Base-by-base conservation (phyloP, 2,113 vertebrate species). In the Perca flavescens region DNA sequence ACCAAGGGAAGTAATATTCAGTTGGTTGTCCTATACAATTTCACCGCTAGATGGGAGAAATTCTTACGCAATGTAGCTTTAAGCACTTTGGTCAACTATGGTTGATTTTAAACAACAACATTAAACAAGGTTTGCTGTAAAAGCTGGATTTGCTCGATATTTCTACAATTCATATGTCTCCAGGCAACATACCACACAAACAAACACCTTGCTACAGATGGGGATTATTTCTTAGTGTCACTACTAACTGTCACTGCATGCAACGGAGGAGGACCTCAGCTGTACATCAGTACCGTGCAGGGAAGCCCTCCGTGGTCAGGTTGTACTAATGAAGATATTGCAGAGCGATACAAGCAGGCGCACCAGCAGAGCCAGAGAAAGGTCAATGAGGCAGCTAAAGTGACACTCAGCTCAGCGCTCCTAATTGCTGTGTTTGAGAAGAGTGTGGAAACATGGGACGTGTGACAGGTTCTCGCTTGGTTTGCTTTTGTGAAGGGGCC, bases 361-460 rank as follows among this genome's bases (percentile, higher is more conserved):
- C 68, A 47, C 16, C 71, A 10, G 31, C 54, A 9, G 78, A 70
- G 82, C 60, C 61, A 22, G 54, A 69, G 62, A 91, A 79, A 92
- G 89, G 90, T 90, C 91, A 92, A 52, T 21, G 66, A 89, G 72
- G 74, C 77, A 36, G 57, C 85, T 77, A 69, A 84, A 88, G 85
- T 80, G 89, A 88, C 84, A 65, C 90, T 74, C 69, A 2, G 80
- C 87, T 84, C 80, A 82, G 36, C 69, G 74, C 36, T 83, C 63
- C 80, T 88, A 87, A 91, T 88, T 89, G 75, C 77, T 62, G 69
- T 49, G 64, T 88, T 90, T 85, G 82, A 87, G 86, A 21, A 52
- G 63, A 70, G 78, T 64, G 34, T 14, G 60, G 49, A 71, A 82
- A 86, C 80, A 50, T 53, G 54, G 54, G 57, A 73, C 67, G 19